Evolutionary conservation across 2,797 vertebrate species (phyloP).

Genomic region (Aulostomus chinensis): DNA sequence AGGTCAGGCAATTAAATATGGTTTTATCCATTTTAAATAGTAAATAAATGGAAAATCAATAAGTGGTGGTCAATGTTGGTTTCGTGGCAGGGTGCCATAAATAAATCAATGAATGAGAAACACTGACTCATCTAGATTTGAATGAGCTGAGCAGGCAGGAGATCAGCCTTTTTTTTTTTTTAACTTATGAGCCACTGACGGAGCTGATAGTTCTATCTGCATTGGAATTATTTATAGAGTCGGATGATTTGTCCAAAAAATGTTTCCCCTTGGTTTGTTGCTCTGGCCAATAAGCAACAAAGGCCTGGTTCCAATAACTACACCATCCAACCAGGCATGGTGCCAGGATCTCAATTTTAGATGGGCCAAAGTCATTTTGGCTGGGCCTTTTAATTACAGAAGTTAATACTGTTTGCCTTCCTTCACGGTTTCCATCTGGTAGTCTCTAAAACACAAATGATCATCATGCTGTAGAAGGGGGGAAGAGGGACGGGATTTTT

Average conservation of each 20-base stretch:
- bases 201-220: constrained; percentile 20
- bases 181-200: constrained; percentile 3
- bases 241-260: constrained; percentile 2
- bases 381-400: neutral
- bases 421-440: neutral
- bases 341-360: neutral
- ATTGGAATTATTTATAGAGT: constrained; percentile 10
- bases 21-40: too few species aligned
- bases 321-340: neutral
- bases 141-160: constrained; percentile 21
- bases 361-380: neutral
- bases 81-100: too few species aligned
- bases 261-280: neutral
- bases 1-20: too few species aligned
- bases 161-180: constrained; percentile 15
- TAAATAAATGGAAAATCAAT: too few species aligned
- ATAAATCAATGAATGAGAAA: too few species aligned
- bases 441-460: too few species aligned
- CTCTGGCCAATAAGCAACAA: neutral
- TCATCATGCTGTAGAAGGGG: too few species aligned
- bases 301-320: too few species aligned
- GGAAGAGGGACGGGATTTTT: too few species aligned
- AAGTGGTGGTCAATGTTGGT: too few species aligned
- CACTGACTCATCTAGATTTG: constrained; percentile 44
- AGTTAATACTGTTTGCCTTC: neutral